phyloP scores from a whole-genome alignment of 2,113 vertebrate species.

The Larimichthys polyactis region DNA sequence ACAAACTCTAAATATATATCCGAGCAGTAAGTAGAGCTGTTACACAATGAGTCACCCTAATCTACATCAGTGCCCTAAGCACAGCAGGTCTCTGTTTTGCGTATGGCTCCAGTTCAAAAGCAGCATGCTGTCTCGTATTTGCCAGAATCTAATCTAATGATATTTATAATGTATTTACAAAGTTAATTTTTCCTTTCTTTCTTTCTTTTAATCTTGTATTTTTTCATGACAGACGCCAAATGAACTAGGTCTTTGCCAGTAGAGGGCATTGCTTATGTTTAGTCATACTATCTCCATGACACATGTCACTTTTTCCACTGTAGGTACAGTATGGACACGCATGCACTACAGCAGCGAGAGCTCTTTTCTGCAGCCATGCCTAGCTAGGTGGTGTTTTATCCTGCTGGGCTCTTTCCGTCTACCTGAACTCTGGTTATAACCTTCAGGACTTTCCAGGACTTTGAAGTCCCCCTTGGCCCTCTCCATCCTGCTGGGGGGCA shows the following conservation, averaged over 20 bases:
- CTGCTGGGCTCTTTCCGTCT: slow-evolving; percentile 7
- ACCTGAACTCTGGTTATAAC: slow-evolving; percentile 14
- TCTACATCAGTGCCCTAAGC: not conserved
- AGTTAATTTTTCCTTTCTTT: no score
- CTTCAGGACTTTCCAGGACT: slow-evolving; percentile 29
- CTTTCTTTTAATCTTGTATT: slow-evolving; percentile 8
- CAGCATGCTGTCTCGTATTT: slow-evolving; percentile 4
- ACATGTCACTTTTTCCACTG: slow-evolving; percentile 49
- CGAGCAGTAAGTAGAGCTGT: slow-evolving; percentile 13
- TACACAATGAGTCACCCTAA: slow-evolving; percentile 21
- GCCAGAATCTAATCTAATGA: slow-evolving; percentile 3
- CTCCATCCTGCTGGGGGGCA: not conserved
- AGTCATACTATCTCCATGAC: slow-evolving; percentile 41
- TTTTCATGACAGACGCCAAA: slow-evolving; percentile 10
- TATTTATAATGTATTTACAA: not conserved
- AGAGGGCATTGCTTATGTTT: slow-evolving; percentile 17
- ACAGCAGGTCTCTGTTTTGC: slow-evolving; percentile 16
- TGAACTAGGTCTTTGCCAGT: not conserved
- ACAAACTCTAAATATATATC: not conserved
- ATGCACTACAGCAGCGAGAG: slow-evolving; percentile 37
- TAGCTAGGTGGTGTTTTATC: slow-evolving; percentile 26
- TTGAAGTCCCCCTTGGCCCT: slow-evolving; percentile 6
- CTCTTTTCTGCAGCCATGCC: slow-evolving; percentile 53
- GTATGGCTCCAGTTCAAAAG: slow-evolving; percentile 13
- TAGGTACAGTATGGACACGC: slow-evolving; percentile 69